These are phyloP conservation scores for Eonycteris spelaea DNA, from an alignment of 2,113 vertebrate genomes.

Conservation along the genomic window DNA sequence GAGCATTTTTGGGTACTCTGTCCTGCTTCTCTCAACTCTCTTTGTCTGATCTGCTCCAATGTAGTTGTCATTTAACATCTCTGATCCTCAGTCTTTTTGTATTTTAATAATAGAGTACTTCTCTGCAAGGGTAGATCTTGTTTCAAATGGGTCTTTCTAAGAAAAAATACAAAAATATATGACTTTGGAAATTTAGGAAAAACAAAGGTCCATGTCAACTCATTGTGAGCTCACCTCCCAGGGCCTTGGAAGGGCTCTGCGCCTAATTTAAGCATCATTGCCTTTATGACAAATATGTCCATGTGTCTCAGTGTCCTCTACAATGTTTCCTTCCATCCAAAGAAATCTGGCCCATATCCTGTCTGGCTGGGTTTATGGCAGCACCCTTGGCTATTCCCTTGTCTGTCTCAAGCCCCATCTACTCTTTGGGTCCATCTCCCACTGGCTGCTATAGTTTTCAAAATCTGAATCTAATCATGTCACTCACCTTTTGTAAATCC, in stretches of 20 bases:
- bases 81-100: background rate
- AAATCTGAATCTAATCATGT: background rate
- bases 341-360: background rate
- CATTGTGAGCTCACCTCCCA: background rate
- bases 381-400: background rate
- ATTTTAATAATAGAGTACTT: background rate
- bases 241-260: background rate
- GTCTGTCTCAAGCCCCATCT: background rate
- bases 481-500: background rate
- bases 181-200: background rate
- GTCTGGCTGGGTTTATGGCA: background rate
- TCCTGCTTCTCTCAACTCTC: background rate
- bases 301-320: too few species aligned
- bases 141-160: background rate
- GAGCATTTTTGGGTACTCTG: background rate
- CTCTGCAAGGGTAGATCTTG: background rate
- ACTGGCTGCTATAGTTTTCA: background rate
- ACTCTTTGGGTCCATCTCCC: background rate
- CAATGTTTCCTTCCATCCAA: background rate
- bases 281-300: background rate
- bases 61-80: background rate
- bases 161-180: background rate
- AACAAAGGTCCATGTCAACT: background rate
- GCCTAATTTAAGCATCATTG: background rate
- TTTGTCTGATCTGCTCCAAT: background rate